Evolutionary conservation across 2,888 invertebrate genomes (phyloP), one percentile per base, ranked within the genome.

Genomic region (Drosophila borborema): DNA sequence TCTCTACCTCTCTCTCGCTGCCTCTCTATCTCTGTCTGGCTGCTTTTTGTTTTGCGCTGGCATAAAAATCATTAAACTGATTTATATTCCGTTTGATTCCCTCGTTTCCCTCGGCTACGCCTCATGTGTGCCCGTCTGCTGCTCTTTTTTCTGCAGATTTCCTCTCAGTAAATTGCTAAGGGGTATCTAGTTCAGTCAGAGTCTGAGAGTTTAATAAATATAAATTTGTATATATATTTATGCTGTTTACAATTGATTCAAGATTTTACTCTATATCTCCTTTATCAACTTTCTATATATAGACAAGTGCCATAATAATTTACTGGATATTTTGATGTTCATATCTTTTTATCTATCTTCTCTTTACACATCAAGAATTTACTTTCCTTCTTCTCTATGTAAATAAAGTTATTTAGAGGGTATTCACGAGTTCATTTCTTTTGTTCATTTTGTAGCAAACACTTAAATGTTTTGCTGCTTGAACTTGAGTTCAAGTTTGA

Each of bases 61-160:
- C 81, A 79, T 79, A 73, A 79, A 85, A 89, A 90, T 89, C 89
- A 90, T 89, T 90, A 85, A 89, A 89, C 87, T 89, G 89, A 89
- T 89, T 89, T 89, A 89, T 90, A 89, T 89, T 85, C 89, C 80
- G 83, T 87, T 90, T 89, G 90, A 89, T 86, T 82, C 79, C 70
- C 65, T 60, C 49, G 68, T 45, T 62, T 72, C 65, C 66, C 60
- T 68, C 66, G 64, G 49, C 72, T 62, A 66, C 60, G 68, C 69
- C 54, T 66, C 75, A 61, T 82, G 86, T 72, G 72, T 74, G 68
- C 49, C 48, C 49, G 58, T 48, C 60, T 56, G 34, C 55, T 71
- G 63, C 60, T 49, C 49, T 49, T n/a, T 49, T 56, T 23, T 46
- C 51, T 14, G 23, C 6, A 10, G 3, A 51, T 78, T 61, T 64